These are phyloP conservation scores for Stichopus chloronotus DNA, from an alignment of 35 echinoderm and acorn worm genomes.

Conservation along the genomic window DNA sequence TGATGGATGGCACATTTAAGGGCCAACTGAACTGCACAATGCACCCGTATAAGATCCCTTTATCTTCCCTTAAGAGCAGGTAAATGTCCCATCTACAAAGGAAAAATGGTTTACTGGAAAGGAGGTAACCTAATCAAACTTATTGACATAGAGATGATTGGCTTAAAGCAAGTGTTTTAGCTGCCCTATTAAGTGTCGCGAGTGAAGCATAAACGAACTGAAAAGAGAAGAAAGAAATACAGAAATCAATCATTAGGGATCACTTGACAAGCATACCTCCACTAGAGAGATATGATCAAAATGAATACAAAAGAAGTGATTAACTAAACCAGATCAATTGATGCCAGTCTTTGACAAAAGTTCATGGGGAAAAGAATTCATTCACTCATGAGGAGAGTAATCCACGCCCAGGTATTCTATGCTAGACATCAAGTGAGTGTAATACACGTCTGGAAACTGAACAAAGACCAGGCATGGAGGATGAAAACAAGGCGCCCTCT, in stretches of 20 bases:
- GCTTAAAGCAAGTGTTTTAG: background rate
- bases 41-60: too few relatives aligned
- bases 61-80: too few relatives aligned
- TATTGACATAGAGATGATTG: background rate
- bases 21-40: too few relatives aligned
- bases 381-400: background rate
- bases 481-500: too few relatives aligned
- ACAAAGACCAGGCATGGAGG: too few relatives aligned
- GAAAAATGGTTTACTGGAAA: too few relatives aligned
- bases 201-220: background rate
- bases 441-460: too few relatives aligned
- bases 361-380: background rate
- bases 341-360: background rate
- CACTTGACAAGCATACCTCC: background rate
- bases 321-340: background rate
- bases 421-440: too few relatives aligned
- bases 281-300: background rate
- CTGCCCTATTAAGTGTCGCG: background rate
- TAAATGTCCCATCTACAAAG: too few relatives aligned
- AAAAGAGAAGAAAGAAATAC: too few relatives aligned
- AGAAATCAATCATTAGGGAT: background rate
- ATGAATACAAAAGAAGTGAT: background rate
- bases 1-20: too few relatives aligned
- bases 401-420: too few relatives aligned
- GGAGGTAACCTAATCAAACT: background rate